Evolutionary conservation across 2,113 vertebrate genomes (phyloP).

Genomic region (Carassius carassius): DNA sequence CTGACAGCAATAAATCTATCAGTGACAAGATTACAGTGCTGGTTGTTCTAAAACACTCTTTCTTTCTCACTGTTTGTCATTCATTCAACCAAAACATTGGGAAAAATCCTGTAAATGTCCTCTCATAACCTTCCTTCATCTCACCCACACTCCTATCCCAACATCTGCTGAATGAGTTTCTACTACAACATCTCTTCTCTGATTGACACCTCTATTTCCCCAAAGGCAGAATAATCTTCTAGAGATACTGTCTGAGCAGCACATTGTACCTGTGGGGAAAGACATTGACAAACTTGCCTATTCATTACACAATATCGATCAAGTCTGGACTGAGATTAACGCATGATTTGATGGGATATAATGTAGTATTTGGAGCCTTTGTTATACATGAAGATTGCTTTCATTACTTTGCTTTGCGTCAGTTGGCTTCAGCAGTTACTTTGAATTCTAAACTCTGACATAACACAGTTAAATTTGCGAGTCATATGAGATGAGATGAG

Average conservation of each 20-base stretch:
- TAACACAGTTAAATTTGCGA: background rate
- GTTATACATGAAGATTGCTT: background rate
- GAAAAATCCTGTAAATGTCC: background rate
- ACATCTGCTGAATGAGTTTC: background rate
- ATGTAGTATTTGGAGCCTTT: background rate
- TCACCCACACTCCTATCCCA: conserved; percentile 17
- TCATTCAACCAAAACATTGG: background rate
- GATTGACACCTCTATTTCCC: conserved; percentile 33
- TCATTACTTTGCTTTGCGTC: background rate
- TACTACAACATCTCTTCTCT: background rate
- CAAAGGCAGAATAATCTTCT: conserved; percentile 1
- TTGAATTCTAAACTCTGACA: conserved; percentile 6
- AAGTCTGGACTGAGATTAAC: background rate
- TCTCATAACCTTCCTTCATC: conserved; percentile 7
- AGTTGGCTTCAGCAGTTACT: background rate
- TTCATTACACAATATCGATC: conserved; percentile 14
- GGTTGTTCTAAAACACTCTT: background rate
- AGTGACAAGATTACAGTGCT: conserved; percentile 24
- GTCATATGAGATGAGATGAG: background rate
- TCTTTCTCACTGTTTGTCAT: background rate
- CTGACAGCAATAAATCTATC: conserved; percentile 28
- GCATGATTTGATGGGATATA: background rate
- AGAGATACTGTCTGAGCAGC: background rate
- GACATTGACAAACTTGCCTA: background rate
- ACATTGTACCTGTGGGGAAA: background rate